Evolutionary conservation across 1,140 invertebrate species (phyloP).

Genomic region (Frieseomelitta varia): DNA sequence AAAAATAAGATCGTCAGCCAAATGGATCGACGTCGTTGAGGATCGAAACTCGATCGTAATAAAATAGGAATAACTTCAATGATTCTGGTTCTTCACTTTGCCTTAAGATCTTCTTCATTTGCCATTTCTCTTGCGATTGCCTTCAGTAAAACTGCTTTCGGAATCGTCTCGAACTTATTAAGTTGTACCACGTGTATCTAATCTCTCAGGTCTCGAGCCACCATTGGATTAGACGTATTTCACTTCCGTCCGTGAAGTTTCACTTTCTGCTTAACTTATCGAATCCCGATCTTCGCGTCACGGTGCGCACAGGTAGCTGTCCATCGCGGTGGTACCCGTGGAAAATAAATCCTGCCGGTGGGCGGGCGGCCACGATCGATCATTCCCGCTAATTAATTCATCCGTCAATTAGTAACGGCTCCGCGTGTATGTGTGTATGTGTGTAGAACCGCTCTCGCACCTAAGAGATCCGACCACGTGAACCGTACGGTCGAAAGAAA

Average conservation of each 20-base stretch:
- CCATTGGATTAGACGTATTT: not conserved
- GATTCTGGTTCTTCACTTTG: too few species aligned
- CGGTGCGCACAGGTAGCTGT: not conserved
- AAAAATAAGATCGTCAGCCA: too few species aligned
- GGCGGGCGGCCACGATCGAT: slow-evolving; percentile 71
- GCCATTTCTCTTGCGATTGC: too few species aligned
- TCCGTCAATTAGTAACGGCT: slow-evolving; percentile 78
- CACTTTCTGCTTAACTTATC: not conserved
- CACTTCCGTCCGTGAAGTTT: not conserved
- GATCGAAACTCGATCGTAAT: too few species aligned
- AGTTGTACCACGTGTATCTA: not conserved
- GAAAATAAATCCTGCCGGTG: slow-evolving; percentile 58
- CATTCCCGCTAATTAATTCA: slow-evolving; percentile 79
- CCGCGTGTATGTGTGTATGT: slow-evolving; percentile 16
- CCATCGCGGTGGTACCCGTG: slow-evolving; percentile 1
- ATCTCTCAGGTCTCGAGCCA: not conserved
- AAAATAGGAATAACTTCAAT: too few species aligned
- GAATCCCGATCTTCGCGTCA: not conserved
- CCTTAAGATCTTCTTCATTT: not conserved
- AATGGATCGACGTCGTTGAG: too few species aligned
- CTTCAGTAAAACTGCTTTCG: too few species aligned
- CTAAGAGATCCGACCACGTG: slow-evolving; percentile 21
- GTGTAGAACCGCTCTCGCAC: slow-evolving; percentile 37
- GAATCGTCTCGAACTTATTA: not conserved
- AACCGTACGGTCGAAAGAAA: slow-evolving; percentile 9